Percentiles rank a stretch among this genome's conserved stretches.
Evolutionary conservation across 2,113 vertebrate species (phyloP).

Genomic region (Lipotes vexillifer): DNA sequence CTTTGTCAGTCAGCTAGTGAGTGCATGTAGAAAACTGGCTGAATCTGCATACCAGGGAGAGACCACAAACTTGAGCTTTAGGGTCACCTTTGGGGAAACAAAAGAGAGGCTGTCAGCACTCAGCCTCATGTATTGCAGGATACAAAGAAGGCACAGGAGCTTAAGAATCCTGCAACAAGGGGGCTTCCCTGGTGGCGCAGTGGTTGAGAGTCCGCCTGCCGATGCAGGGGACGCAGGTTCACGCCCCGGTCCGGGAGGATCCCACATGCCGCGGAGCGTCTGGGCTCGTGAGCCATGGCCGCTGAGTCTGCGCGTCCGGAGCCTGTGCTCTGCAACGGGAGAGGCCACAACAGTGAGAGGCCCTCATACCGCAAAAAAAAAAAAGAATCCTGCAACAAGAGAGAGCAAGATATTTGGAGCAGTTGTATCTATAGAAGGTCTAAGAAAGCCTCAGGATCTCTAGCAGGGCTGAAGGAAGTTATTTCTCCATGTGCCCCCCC

Average conservation of each 20-base stretch:
- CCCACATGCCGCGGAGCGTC: no score
- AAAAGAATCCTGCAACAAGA: neutral
- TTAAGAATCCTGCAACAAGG: neutral
- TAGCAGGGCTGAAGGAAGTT: neutral
- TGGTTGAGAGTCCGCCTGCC: no score
- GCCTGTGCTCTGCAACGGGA: no score
- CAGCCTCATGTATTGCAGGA: neutral
- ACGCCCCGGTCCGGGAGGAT: no score
- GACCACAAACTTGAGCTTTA: neutral
- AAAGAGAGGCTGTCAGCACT: neutral
- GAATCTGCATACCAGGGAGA: neutral
- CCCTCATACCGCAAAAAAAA: no score
- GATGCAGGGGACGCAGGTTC: no score
- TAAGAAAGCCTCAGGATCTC: neutral
- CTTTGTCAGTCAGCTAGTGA: neutral
- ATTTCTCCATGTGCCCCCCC: neutral
- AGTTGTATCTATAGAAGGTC: neutral
- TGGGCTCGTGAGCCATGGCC: no score
- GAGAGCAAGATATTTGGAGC: neutral
- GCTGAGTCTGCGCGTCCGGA: no score
- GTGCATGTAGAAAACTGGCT: neutral
- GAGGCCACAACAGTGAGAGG: no score
- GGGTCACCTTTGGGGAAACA: neutral
- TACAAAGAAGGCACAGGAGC: neutral
- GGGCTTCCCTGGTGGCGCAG: no score